A percentile compares a stretch with the other conserved stretches of the same genome.
Evolutionary conservation across 2,888 invertebrate genomes (phyloP).

Genomic region (Chymomyza fuscimana): DNA sequence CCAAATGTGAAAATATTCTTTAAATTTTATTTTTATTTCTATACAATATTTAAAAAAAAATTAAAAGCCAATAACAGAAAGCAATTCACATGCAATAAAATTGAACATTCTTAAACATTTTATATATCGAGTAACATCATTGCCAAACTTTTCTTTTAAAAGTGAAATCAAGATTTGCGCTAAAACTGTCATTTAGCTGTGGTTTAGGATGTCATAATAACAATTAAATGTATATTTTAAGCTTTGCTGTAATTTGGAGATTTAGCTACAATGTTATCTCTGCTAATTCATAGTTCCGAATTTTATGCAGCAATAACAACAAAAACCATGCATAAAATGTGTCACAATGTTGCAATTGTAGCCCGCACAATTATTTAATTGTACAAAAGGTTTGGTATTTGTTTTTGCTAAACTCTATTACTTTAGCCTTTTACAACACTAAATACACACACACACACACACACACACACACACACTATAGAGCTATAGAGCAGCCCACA

Average conservation of each 20-base stretch:
- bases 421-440: conserved; percentile 43
- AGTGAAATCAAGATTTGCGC: too few relatives aligned
- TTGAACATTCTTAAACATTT: too few relatives aligned
- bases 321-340: neutral
- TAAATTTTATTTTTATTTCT: too few relatives aligned
- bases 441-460: conserved; percentile 24
- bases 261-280: neutral
- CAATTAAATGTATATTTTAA: too few relatives aligned
- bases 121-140: too few relatives aligned
- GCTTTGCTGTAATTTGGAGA: neutral
- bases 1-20: too few relatives aligned
- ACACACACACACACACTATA: neutral
- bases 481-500: neutral
- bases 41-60: too few relatives aligned
- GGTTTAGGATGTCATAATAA: neutral
- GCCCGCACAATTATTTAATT: conserved; percentile 59
- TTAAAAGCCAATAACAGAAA: too few relatives aligned
- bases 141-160: too few relatives aligned
- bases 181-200: neutral
- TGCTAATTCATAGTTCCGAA: neutral
- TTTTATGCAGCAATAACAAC: neutral
- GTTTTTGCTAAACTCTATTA: conserved; percentile 60
- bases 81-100: too few relatives aligned
- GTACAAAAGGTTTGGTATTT: conserved; percentile 47
- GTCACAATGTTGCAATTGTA: conserved; percentile 36